phyloP scores from a whole-genome alignment of 2,888 invertebrate species.

The Agonum fuliginosum region DNA sequence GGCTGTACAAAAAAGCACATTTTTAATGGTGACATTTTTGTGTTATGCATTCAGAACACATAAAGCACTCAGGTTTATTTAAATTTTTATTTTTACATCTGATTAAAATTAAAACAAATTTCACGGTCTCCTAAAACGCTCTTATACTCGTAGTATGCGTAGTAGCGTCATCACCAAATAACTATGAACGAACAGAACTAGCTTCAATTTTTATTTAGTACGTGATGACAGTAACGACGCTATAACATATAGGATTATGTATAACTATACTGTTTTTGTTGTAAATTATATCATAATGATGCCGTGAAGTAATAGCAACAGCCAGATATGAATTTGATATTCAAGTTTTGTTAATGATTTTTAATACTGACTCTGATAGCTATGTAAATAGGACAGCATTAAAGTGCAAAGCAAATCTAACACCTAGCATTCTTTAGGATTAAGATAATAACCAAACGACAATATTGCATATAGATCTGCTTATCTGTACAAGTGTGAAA shows the following conservation, averaged over 20 bases:
- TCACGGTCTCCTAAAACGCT: too few species aligned
- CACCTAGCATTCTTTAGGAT: conserved; percentile 8
- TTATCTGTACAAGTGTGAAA: neutral
- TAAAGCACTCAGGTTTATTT: too few species aligned
- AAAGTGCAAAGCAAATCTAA: neutral
- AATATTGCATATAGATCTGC: neutral
- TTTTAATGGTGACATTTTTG: too few species aligned
- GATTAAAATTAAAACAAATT: too few species aligned
- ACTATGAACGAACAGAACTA: neutral
- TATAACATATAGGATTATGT: conserved; percentile 38
- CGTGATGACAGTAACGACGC: conserved; percentile 30
- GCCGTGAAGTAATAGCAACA: neutral
- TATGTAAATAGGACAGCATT: neutral
- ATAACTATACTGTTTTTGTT: conserved; percentile 12
- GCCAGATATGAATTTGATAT: neutral
- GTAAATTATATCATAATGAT: conserved; percentile 26
- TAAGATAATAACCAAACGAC: neutral
- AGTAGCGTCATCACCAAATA: neutral
- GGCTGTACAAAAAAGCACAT: too few species aligned
- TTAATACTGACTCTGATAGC: conserved; percentile 22
- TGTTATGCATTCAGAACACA: too few species aligned
- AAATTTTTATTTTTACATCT: too few species aligned
- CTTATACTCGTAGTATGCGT: neutral
- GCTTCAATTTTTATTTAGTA: neutral
- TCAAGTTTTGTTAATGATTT: conserved; percentile 14